A percentile compares a stretch with the other conserved stretches of the same genome.
Conservation (phyloP, 2,888 invertebrate genomes). For the Euplagia quadripunctaria region DNA sequence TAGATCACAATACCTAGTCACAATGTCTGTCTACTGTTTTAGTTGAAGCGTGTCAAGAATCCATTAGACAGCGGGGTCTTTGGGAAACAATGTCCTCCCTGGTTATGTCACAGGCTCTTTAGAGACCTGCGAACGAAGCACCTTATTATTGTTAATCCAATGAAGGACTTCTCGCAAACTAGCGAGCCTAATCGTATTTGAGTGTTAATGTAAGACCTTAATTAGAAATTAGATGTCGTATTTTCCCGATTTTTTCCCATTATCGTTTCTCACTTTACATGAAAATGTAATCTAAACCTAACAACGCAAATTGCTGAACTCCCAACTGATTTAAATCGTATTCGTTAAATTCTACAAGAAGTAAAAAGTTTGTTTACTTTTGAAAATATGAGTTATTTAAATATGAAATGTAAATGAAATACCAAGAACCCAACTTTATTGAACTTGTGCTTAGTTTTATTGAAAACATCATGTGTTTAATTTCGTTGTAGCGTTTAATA, state of each 20-base stretch:
- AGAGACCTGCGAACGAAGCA: conserved; percentile 27
- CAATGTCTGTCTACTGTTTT: conserved; percentile 40
- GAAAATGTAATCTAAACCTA: not conserved
- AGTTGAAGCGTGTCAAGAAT: conserved; percentile 52
- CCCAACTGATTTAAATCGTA: too few relatives aligned
- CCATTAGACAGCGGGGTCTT: conserved; percentile 56
- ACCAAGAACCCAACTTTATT: not conserved
- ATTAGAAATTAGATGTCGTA: not conserved
- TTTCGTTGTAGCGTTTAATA: not conserved
- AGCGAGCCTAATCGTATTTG: not conserved
- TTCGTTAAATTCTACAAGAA: not conserved
- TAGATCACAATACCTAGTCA: conserved; percentile 48
- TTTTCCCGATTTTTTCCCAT: not conserved
- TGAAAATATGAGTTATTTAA: not conserved
- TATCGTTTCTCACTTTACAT: not conserved
- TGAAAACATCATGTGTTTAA: not conserved
- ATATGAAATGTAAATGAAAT: too few relatives aligned
- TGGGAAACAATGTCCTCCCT: conserved; percentile 33
- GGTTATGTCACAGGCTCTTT: conserved; percentile 26
- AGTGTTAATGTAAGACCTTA: not conserved
- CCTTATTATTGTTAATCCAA: conserved; percentile 21
- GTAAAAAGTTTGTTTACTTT: not conserved
- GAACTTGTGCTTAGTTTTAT: not conserved
- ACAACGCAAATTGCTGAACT: not conserved
- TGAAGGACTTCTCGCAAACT: not conserved